Evolutionary conservation across 1,140 invertebrate genomes (phyloP), one percentile per base, ranked within the genome.

Genomic region (Drosophila setifemur): DNA sequence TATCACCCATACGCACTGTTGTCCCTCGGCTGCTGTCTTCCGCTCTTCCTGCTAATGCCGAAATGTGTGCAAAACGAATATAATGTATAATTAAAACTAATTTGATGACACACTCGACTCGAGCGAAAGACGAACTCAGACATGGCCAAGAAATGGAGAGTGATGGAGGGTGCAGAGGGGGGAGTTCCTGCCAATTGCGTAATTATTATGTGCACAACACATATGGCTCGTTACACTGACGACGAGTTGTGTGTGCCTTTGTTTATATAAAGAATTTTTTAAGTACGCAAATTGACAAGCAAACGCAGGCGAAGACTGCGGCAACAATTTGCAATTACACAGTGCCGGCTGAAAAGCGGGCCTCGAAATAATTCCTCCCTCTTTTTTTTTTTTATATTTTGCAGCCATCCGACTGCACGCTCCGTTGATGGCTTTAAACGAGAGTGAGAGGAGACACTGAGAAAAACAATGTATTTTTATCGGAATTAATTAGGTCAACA

Each of bases 261-360:
- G 35, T 73, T 73, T 83, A 73, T 60, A 48, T 48, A 79, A 74
- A 79, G 69, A 79, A 83, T 71, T 50, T 85, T 71, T 72, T 44
- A 85, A 85, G 70, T 78, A 85, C 79, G 78, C 79, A 83, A 83
- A 83, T 83, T 78, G 79, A 68, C 78, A 83, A 85, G 64, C 60
- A 64, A 64, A 64, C 58, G 42, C 55, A 58, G 58, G 19, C 58
- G 19, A 72, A 63, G 69, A 72, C 44, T 55, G 33, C 14, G 44
- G 42, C 43, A 68, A 49, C 60, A 64, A 64, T 64, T 64, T 48
- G 42, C 60, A 64, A 64, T 64, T 64, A 64, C 60, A 14, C 42
- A 23, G 21, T n/a, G n/a, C n/a, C 11, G 40, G 23, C 11, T 21
- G 19, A 25, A 25, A n/a, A 43, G 40, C 55, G 18, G 42, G 57